Evolutionary conservation across 1,140 invertebrate species (phyloP).

Genomic region (Drosophila lacertosa): DNA sequence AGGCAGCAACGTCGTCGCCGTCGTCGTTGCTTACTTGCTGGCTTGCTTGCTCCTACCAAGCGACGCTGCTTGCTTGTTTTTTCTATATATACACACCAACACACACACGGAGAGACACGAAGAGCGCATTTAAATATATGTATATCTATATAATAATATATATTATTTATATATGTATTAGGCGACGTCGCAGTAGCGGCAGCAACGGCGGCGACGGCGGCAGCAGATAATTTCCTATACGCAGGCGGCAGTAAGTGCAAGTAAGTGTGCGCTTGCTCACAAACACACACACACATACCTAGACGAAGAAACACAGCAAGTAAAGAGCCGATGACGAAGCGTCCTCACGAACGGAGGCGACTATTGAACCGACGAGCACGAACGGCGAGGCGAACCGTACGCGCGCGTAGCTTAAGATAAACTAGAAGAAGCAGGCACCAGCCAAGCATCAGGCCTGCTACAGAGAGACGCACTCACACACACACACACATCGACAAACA

Average conservation of each 20-base stretch:
- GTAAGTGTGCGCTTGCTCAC: slow-evolving; percentile 79
- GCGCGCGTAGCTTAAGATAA: slow-evolving; percentile 81
- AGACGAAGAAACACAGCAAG: slow-evolving; percentile 71
- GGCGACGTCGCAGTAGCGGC: slow-evolving; percentile 55
- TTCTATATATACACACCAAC: too few relatives aligned
- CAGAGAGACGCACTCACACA: slow-evolving; percentile 41
- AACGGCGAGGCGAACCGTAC: slow-evolving; percentile 69
- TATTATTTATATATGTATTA: slow-evolving; percentile 84
- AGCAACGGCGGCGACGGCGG: slow-evolving; percentile 58
- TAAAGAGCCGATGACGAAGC: slow-evolving; percentile 62
- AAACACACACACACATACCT: slow-evolving; percentile 51
- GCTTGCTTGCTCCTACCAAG: slow-evolving; percentile 50
- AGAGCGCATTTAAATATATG: slow-evolving; percentile 80
- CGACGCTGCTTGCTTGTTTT: slow-evolving; percentile 52
- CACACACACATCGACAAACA: slow-evolving; percentile 23
- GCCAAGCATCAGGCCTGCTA: slow-evolving; percentile 54
- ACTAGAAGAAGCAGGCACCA: slow-evolving; percentile 82
- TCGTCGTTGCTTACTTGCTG: slow-evolving; percentile 26
- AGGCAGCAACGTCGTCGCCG: slow-evolving; percentile 38
- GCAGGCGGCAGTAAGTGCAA: slow-evolving; percentile 73
- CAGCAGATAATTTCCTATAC: slow-evolving; percentile 81
- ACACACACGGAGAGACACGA: slow-evolving; percentile 26
- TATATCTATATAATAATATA: slow-evolving; percentile 81
- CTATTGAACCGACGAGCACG: slow-evolving; percentile 43
- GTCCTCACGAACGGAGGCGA: slow-evolving; percentile 45